Base-by-base conservation (phyloP, 1,140 invertebrate species). In the Macrobrachium rosenbergii region DNA sequence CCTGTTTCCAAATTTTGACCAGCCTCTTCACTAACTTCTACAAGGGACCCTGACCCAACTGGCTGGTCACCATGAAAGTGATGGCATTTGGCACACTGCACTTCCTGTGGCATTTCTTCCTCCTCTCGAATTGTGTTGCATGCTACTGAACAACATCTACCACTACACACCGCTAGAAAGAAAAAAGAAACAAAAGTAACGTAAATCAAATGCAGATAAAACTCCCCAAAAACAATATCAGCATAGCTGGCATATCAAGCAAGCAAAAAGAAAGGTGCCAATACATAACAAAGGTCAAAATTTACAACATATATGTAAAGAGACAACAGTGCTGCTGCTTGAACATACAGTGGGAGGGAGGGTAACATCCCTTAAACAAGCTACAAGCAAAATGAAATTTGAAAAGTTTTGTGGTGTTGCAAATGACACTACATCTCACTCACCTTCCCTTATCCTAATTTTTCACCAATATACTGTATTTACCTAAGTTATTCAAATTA, bases 81-180 rank as follows among this genome's bases (percentile, higher is more conserved):
- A n/a, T 72, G 63, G 87, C 87, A 88, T 83, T 83, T 88, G 69
- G 69, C 78, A 76, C 87, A 88, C 67, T 80, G 81, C 64, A 79
- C 87, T 64, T 62, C 78, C 82, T 88, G 67, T 52, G 87, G 63
- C 67, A 78, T 69, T 83, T 83, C 87, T 45, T 88, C 77, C 76
- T 88, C 87, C 81, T 88, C 87, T 59, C 78, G 75, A 73, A 81
- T 83, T 80, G 78, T 88, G 82, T 81, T 81, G 87, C 87, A 88
- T 88, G 87, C 87, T 88, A 88, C 82, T 73, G 87, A 90, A 87
- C 80, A 89, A 80, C 84, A 88, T 79, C 69, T 85, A 83, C 81
- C 76, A 88, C 76, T 89, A 87, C 79, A 81, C 78, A 90, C 88
- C 89, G 83, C 85, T 85, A 90, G 88, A 82, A 90, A 90, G 87